Conservation (phyloP, 2,113 vertebrate species). For the Formicarius rufipectus region DNA sequence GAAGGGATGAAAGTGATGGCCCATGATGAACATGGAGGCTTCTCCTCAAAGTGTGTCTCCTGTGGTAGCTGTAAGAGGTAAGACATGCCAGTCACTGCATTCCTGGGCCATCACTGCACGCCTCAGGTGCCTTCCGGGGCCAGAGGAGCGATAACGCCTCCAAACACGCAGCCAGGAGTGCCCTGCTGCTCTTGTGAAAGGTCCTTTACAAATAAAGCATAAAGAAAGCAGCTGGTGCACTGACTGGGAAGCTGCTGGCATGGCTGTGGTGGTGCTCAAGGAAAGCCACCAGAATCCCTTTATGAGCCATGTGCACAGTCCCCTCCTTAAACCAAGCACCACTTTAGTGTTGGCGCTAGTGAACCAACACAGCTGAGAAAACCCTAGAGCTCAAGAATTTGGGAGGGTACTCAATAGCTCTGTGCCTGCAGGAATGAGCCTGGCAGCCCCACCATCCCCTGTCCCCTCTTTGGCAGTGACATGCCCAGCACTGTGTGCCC, state of each 20-base stretch:
- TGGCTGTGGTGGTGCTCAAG: not conserved
- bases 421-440: not conserved
- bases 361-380: not conserved
- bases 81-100: not conserved
- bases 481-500: accelerated
- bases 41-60: not conserved
- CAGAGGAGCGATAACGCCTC: constrained; percentile 1
- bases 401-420: not conserved
- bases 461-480: not conserved
- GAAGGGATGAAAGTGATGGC: not conserved
- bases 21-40: constrained; percentile 12
- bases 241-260: not conserved
- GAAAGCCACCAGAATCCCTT: not conserved
- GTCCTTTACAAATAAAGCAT: constrained; percentile 26
- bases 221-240: not conserved
- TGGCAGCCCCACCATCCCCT: not conserved
- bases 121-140: not conserved
- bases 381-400: not conserved
- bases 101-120: not conserved
- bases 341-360: not conserved
- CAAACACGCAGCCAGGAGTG: not conserved
- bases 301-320: not conserved
- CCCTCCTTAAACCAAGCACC: not conserved
- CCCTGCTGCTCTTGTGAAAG: constrained; percentile 12
- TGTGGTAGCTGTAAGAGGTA: not conserved